Evolutionary conservation across 1,140 invertebrate species (phyloP), one percentile per base, ranked within the genome.

Genomic region (Diorhabda elongata): DNA sequence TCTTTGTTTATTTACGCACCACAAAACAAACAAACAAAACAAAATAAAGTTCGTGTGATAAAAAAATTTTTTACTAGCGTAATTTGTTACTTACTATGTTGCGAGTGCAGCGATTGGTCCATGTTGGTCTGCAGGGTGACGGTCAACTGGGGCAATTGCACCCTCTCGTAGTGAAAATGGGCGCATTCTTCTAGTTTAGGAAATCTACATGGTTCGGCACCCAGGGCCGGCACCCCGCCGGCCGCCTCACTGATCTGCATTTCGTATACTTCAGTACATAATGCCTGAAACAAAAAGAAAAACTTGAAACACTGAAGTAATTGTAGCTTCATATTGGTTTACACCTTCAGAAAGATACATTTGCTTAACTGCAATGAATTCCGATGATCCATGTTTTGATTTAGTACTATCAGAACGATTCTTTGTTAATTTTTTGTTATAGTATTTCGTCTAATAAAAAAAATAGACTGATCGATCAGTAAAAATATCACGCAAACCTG

Each of bases 121-220:
- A 80, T 78, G 68, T 75, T 78, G 47, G 77, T 76, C 60, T 80
- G 79, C 9, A 81, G 66, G 44, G 76, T 75, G 57, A 94, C 91
- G 78, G 88, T 86, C 5, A 97, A 82, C 0, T 87, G 86, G 8
- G 90, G 88, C 71, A 98, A 85, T 74, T 95, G 92, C 2, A 98
- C 95, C 73, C 92, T 87, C 76, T 98, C 96, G 81, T 98, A 98
- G 81, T 98, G 96, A 82, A 98, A 98, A 81, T 98, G 96, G n/a
- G 96, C 96, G 83, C 96, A 98, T 81, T 98, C 95, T 81, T 98
- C 94, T 69, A 98, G 85, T 80, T 96, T 96, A 5, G 96, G 96
- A 84, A 98, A 98, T 5, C 88, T 83, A 68, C 85, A 86, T 42
- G 78, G 76, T 66, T 78, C 77, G 3, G 80, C 73, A 0, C 81